These are phyloP conservation scores for Channa argus DNA, from an alignment of 2,113 vertebrate species.

Conservation along the genomic window DNA sequence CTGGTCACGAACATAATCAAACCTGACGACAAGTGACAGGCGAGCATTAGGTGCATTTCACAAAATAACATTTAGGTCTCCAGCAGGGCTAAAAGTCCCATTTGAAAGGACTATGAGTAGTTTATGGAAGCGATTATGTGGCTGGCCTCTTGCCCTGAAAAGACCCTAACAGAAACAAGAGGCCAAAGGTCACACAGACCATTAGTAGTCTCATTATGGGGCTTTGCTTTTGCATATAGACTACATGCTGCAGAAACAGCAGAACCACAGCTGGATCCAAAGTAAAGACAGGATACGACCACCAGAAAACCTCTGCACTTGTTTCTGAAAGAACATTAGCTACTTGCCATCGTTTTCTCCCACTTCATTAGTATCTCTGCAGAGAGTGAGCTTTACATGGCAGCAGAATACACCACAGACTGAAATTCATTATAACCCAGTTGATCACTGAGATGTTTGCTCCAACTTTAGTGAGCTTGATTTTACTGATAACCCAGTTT, in stretches of 20 bases:
- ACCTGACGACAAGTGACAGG: slow-evolving; percentile 85
- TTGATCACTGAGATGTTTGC: slow-evolving; percentile 69
- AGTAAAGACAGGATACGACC: slow-evolving; percentile 31
- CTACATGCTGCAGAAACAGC: slow-evolving; percentile 32
- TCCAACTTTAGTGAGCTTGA: slow-evolving; percentile 47
- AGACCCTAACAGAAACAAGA: slow-evolving; percentile 67
- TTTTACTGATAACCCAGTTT: slow-evolving; percentile 71
- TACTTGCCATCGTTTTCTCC: slow-evolving; percentile 16
- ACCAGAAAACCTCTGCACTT: slow-evolving; percentile 2
- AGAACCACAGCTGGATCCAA: slow-evolving; percentile 6
- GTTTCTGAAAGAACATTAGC: slow-evolving; percentile 62
- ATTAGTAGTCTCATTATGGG: slow-evolving; percentile 78
- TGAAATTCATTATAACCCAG: slow-evolving; percentile 67
- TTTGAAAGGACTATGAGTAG: slow-evolving; percentile 76
- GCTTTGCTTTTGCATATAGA: slow-evolving; percentile 64
- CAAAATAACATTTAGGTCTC: slow-evolving; percentile 82
- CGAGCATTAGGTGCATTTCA: slow-evolving; percentile 79
- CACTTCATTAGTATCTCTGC: slow-evolving; percentile 55
- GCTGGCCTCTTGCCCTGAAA: slow-evolving; percentile 57
- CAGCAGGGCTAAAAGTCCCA: slow-evolving; percentile 76
- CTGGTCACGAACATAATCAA: slow-evolving; percentile 77
- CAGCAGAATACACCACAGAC: slow-evolving; percentile 65
- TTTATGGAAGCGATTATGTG: slow-evolving; percentile 83
- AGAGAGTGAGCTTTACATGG: slow-evolving; percentile 45
- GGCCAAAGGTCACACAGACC: slow-evolving; percentile 74